phyloP scores from a whole-genome alignment of 2,113 vertebrate species.

The Stigmatopora nigra region DNA sequence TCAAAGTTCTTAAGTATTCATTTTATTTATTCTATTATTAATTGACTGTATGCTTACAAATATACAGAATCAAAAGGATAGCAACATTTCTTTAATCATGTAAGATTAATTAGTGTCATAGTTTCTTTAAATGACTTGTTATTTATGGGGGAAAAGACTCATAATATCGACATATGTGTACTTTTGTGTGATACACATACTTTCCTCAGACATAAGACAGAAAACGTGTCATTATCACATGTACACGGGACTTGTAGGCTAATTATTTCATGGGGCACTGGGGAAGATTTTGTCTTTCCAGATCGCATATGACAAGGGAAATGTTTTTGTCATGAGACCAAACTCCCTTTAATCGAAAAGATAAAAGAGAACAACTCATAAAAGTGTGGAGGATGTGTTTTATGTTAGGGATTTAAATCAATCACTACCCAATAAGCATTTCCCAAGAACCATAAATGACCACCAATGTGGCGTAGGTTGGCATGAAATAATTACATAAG shows the following conservation, averaged over 20 bases:
- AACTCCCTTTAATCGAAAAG: not conserved
- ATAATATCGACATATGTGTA: not conserved
- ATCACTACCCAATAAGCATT: not conserved
- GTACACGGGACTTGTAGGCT: not conserved
- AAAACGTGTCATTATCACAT: not conserved
- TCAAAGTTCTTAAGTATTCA: too few species aligned
- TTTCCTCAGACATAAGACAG: not conserved
- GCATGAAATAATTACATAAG: not conserved
- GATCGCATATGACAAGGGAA: not conserved
- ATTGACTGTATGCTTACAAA: too few species aligned
- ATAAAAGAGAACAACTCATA: not conserved
- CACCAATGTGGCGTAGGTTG: not conserved
- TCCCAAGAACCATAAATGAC: not conserved
- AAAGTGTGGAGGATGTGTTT: conserved; percentile 5
- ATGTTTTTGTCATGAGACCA: not conserved
- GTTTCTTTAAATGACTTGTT: not conserved
- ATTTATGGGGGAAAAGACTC: not conserved
- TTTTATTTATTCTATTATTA: too few species aligned
- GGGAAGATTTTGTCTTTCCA: not conserved
- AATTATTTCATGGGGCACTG: not conserved
- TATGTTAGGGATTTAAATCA: conserved; percentile 2
- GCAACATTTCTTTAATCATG: not conserved
- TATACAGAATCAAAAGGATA: too few species aligned
- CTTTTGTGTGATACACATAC: not conserved
- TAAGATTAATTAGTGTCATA: not conserved